A percentile compares a stretch with the other conserved stretches of the same genome.
These are phyloP conservation scores for Leptinotarsa juncta DNA, from an alignment of 2,888 invertebrate genomes.

Conservation along the genomic window DNA sequence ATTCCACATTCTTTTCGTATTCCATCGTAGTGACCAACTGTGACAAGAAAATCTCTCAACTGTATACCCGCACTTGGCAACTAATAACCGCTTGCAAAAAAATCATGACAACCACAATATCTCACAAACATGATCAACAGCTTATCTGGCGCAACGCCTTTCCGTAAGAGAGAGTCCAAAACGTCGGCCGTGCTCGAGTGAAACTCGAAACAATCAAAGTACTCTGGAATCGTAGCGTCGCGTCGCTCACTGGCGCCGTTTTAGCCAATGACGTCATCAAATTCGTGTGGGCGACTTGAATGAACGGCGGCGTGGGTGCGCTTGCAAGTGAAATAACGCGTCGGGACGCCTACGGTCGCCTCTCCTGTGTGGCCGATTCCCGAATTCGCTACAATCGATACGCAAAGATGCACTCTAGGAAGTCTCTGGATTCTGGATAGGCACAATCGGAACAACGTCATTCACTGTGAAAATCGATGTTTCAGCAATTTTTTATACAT, in stretches of 20 bases:
- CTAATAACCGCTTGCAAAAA: neutral
- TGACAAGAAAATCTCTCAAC: neutral
- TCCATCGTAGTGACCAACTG: neutral
- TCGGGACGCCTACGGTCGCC: constrained; percentile 39
- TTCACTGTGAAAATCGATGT: neutral
- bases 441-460: neutral
- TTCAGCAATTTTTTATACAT: no score
- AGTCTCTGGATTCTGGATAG: neutral
- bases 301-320: constrained; percentile 61
- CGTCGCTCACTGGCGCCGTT: constrained; percentile 59
- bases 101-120: neutral
- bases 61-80: neutral
- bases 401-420: constrained; percentile 5
- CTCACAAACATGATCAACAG: constrained; percentile 2
- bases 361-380: constrained; percentile 9
- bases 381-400: constrained; percentile 31
- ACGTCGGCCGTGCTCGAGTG: constrained; percentile 20
- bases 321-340: constrained; percentile 40
- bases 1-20: neutral
- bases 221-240: constrained; percentile 29
- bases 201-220: constrained; percentile 21
- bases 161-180: neutral
- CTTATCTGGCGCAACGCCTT: constrained; percentile 1
- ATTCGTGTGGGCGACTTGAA: constrained; percentile 65
- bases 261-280: constrained; percentile 71